These are phyloP conservation scores for Panulirus ornatus DNA, from an alignment of 1,140 invertebrate species.

Conservation along the genomic window DNA sequence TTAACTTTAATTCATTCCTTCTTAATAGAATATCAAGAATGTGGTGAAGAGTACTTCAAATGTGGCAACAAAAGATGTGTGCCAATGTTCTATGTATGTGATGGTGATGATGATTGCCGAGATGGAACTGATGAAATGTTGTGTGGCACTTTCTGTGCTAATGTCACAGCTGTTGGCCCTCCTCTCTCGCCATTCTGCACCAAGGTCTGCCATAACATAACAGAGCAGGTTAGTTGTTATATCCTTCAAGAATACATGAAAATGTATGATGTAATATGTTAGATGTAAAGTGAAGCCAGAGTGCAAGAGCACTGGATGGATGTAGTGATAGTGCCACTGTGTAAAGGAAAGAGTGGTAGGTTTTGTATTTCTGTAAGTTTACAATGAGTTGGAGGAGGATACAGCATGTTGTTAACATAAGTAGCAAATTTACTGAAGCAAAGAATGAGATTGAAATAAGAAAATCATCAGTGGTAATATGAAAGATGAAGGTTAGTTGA, in stretches of 20 bases:
- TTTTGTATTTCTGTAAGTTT: neutral
- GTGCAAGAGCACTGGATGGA: too few species aligned
- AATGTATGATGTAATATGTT: neutral
- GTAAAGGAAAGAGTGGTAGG: too few species aligned
- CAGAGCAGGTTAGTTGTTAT: constrained; percentile 18
- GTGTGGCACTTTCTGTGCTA: constrained; percentile 77
- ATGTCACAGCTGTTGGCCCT: constrained; percentile 13
- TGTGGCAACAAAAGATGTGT: constrained; percentile 81
- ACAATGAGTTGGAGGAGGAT: neutral
- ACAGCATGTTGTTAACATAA: too few species aligned
- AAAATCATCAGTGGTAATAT: too few species aligned
- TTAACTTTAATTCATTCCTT: too few species aligned
- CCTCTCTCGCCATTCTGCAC: constrained; percentile 35
- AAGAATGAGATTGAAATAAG: too few species aligned
- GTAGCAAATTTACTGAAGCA: too few species aligned
- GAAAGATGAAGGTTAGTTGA: too few species aligned
- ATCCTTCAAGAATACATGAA: neutral
- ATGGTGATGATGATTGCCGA: constrained; percentile 79
- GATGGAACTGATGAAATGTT: constrained; percentile 80
- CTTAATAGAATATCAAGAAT: constrained; percentile 76
- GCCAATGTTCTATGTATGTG: constrained; percentile 79
- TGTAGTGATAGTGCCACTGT: too few species aligned
- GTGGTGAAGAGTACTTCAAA: constrained; percentile 79
- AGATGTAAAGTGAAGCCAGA: too few species aligned
- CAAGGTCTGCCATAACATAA: constrained; percentile 46